Percentiles rank a stretch among this genome's conserved stretches.
These are phyloP conservation scores for Hydrotaea cyrtoneurina DNA, from an alignment of 2,888 invertebrate genomes.

Conservation along the genomic window DNA sequence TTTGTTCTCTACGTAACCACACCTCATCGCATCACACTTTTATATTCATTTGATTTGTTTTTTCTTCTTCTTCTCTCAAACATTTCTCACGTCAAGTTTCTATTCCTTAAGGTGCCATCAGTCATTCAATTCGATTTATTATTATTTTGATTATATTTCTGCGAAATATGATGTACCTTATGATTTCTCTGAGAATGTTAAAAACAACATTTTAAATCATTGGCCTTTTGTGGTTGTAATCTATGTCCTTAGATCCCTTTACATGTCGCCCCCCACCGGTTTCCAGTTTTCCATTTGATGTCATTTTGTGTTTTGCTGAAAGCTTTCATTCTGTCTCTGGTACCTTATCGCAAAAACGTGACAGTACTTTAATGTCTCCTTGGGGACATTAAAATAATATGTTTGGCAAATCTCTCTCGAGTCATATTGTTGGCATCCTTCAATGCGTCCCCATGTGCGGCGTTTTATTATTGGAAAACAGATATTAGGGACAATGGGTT, in stretches of 20 bases:
- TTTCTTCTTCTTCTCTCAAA: not conserved
- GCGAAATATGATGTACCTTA: not conserved
- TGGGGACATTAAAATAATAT: constrained; percentile 16
- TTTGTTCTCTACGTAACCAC: too few species aligned
- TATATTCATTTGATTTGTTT: too few species aligned
- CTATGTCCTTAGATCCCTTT: not conserved
- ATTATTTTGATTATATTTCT: not conserved
- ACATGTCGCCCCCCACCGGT: not conserved
- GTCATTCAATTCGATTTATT: not conserved
- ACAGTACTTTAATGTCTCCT: constrained; percentile 5
- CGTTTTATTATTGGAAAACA: not conserved
- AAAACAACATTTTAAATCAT: not conserved
- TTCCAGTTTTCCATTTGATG: not conserved
- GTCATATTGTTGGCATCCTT: not conserved
- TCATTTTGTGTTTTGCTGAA: not conserved
- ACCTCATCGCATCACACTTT: too few species aligned
- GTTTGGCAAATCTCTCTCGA: constrained; percentile 1
- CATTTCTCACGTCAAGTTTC: not conserved
- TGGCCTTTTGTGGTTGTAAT: not conserved
- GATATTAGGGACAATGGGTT: not conserved
- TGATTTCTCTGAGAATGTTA: not conserved
- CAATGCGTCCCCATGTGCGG: not conserved
- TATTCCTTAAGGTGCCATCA: constrained; percentile 1
- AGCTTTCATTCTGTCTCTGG: not conserved
- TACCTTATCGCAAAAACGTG: not conserved